Base-by-base conservation (phyloP, 1,140 invertebrate genomes). In the Pachyrhynchus sulphureomaculatus region DNA sequence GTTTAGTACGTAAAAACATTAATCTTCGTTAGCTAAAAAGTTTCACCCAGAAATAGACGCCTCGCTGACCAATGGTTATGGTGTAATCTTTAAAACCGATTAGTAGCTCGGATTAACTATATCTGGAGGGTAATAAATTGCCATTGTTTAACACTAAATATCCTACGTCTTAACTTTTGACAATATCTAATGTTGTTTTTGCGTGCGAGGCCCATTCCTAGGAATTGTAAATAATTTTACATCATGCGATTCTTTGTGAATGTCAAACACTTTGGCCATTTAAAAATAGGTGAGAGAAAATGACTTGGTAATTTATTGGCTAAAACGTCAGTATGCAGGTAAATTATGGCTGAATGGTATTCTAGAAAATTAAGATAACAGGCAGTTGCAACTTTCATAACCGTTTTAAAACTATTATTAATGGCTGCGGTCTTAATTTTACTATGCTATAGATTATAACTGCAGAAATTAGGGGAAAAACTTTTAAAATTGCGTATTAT, bases 141-240 rank as follows among this genome's bases (percentile, higher is more conserved):
- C 48, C 47, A 64, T 64, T 64, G 62, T 58, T 53, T 64, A 57
- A 24, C 24, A 39, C 23, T 36, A 47, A 51, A 41, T 58, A 57
- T 37, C 9, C 24, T 13, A 32, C 42, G 20, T 24, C 36, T 47
- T 20, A 52, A 44, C 48, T 53, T 53, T 47, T 64, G 54, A 64
- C 62, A 58, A 45, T 58, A 64, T 58, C 62, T 57, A 63, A 63
- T 63, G 61, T 39, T 53, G 45, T 63, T 58, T 64, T 64, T 58
- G 62, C 62, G 62, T 64, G 62, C 45, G 15, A n/a, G 10, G 44
- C 18, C 26, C 36, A 48, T 64, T 59, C 39, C 18, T 24, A 18
- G 58, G 48, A 34, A 61, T 53, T 61, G 49, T 60, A 49, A 56
- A 60, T 54, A 54, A 65, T 60, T 65, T 60, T 49, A 29, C 52